A percentile compares a stretch with the other conserved stretches of the same genome.
Conservation (phyloP, 2,113 vertebrate genomes). For the Dipodomys spectabilis region DNA sequence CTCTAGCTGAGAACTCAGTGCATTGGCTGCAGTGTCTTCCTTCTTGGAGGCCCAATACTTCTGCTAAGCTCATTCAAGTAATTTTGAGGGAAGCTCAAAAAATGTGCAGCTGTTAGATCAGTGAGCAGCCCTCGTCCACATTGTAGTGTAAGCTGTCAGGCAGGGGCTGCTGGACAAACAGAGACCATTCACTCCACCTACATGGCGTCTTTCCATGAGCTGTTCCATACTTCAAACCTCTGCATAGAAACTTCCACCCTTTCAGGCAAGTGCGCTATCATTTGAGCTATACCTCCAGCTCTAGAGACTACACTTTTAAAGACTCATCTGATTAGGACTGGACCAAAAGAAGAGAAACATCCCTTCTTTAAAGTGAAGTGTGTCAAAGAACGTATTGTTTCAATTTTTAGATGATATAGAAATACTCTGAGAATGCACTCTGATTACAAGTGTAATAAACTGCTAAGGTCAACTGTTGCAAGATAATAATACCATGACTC, state of each 20-base stretch:
- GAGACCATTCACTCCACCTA: neutral
- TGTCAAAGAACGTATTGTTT: neutral
- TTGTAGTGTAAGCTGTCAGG: neutral
- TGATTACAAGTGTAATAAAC: neutral
- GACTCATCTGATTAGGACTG: neutral
- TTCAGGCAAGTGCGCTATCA: too few relatives aligned
- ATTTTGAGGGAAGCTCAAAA: neutral
- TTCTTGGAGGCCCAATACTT: neutral
- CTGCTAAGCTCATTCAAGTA: neutral
- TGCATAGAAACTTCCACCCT: neutral
- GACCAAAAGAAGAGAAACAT: neutral
- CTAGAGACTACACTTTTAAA: neutral
- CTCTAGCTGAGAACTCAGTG: neutral
- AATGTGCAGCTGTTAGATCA: too few relatives aligned
- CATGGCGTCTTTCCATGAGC: neutral
- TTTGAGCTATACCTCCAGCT: too few relatives aligned
- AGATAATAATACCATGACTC: neutral
- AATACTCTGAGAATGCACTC: neutral
- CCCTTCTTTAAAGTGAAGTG: neutral
- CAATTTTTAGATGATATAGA: neutral
- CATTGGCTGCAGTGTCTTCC: neutral
- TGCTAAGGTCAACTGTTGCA: neutral
- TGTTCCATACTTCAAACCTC: neutral
- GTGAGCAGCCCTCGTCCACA: neutral
- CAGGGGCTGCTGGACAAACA: neutral